phyloP scores from a whole-genome alignment of 2,888 invertebrate species.

The Torymus tubicola region DNA sequence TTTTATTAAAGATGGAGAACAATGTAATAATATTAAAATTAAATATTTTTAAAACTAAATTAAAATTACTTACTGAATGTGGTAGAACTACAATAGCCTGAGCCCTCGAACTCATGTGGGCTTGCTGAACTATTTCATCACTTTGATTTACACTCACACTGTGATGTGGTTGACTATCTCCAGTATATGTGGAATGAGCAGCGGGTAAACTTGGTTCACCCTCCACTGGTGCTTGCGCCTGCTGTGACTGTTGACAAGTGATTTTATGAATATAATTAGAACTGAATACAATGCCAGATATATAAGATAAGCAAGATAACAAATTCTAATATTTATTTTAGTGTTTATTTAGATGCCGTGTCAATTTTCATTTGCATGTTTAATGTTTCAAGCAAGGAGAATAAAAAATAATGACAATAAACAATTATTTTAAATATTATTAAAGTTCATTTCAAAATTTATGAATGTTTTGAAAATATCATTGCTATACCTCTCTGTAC shows the following conservation, averaged over 20 bases:
- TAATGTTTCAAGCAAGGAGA: too few species aligned
- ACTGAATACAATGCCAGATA: slow-evolving; percentile 7
- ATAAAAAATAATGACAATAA: too few species aligned
- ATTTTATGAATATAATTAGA: slow-evolving; percentile 45
- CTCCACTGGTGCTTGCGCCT: slow-evolving; percentile 29
- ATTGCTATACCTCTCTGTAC: too few species aligned
- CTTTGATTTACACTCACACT: slow-evolving; percentile 40
- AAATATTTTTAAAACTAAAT: neutral
- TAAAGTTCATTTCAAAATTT: too few species aligned
- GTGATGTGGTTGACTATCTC: slow-evolving; percentile 36
- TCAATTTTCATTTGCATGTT: neutral
- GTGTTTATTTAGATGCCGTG: neutral
- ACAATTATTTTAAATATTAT: too few species aligned
- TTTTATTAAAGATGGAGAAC: neutral
- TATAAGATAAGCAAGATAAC: slow-evolving; percentile 41
- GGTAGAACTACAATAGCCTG: slow-evolving; percentile 31
- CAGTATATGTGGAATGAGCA: slow-evolving; percentile 40
- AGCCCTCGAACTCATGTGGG: slow-evolving; percentile 44
- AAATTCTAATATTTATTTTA: slow-evolving; percentile 26
- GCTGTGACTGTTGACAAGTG: slow-evolving; percentile 43
- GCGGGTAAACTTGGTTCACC: slow-evolving; percentile 33
- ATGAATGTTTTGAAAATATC: too few species aligned
- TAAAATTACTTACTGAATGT: slow-evolving; percentile 27
- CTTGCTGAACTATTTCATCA: slow-evolving; percentile 31
- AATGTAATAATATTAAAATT: neutral